phyloP scores from a whole-genome alignment of 2,888 invertebrate species.

The Steinernema hermaphroditum region DNA sequence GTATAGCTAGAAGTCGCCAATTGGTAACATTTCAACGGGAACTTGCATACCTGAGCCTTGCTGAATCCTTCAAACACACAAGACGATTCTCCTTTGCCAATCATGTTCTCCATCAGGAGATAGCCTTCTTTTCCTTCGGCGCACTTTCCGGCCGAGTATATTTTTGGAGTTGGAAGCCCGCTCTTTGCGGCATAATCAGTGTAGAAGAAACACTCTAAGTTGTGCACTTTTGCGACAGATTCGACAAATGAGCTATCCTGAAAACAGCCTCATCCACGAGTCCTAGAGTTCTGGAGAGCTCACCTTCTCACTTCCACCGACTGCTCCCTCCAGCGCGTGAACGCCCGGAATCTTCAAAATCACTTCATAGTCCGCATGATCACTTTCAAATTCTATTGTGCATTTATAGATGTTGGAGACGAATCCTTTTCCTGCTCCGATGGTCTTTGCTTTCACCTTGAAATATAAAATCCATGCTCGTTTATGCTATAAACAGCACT shows the following conservation, averaged over 20 bases:
- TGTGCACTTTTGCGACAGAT: neutral
- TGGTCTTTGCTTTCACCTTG: neutral
- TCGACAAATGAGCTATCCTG: neutral
- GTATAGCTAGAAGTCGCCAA: neutral
- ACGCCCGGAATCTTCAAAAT: constrained; percentile 5
- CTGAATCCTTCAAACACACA: neutral
- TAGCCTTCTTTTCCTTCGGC: neutral
- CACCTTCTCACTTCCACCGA: neutral
- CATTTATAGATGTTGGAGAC: constrained; percentile 7
- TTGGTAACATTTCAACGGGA: neutral
- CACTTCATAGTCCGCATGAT: neutral
- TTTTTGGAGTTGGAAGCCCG: neutral
- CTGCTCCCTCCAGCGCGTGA: neutral
- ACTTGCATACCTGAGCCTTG: neutral
- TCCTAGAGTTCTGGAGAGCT: neutral
- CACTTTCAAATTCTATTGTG: neutral
- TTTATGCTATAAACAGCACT: no score
- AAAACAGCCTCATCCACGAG: neutral
- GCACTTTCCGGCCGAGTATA: neutral
- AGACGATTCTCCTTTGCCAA: neutral
- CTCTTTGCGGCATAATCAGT: neutral
- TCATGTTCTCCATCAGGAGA: neutral
- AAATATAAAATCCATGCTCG: neutral
- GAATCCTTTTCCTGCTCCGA: constrained; percentile 4
- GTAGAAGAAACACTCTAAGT: neutral